Evolutionary conservation across 2,888 invertebrate species (phyloP), one percentile per base, ranked within the genome.

Genomic region (Silvanus unidentatus): DNA sequence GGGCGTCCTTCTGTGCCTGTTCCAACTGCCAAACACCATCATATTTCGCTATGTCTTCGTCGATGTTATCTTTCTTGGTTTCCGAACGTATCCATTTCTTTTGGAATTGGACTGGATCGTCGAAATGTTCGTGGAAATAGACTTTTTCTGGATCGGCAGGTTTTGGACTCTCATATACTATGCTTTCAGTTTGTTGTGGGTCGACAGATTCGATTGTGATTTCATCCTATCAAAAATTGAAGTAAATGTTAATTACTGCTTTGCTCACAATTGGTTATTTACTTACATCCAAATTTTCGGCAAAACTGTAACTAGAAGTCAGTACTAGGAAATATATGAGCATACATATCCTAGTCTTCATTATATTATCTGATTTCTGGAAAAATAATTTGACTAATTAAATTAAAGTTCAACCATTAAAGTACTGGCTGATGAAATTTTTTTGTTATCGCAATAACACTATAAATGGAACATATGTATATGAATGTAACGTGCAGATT

Each of bases 41-140:
- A 72, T 97, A 98, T 74, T 96, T 95, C 9, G 95, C 88, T 47
- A 96, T 88, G 52, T 86, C 85, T 49, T 93, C 94, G 56, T 94
- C 91, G 14, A 77, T 75, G 39, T 81, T 83, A 12, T 56, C 54
- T 43, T 97, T 97, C 69, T 91, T 94, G 1, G 97, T 92, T 65
- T 88, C 80, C 0, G 97, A 97, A 54, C 82, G 77, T 1, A 89
- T 75, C 97, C 98, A 98, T 40, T 77, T 80, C 60, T 83, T 83
- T 39, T 81, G 80, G 58, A 92, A 90, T 11, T 75, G 74, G 8
- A 77, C 76, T 30, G 74, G 68, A 65, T 90, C 81, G 70, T 95
- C 93, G 73, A 96, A 96, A 66, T 90, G 84, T 61, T 96, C 95
- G 0, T 86, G 81, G 46, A 96, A 77, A 66, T 88, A 84, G 16